These are phyloP conservation scores for Nycticebus coucang DNA, from an alignment of 2,113 vertebrate genomes.

Conservation along the genomic window DNA sequence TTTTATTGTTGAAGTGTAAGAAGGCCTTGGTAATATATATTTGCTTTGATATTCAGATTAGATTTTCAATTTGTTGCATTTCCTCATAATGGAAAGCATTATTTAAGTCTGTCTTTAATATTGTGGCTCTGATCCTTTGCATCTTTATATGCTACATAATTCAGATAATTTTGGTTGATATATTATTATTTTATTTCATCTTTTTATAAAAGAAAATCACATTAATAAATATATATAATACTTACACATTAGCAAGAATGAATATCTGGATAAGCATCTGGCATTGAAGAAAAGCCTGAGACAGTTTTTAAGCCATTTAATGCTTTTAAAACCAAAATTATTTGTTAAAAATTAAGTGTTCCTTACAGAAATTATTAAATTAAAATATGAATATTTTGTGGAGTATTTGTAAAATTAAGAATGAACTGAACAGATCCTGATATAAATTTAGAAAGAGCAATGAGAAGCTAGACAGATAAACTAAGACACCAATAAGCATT, in stretches of 20 bases:
- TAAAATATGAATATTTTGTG: not conserved
- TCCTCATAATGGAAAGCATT: slow-evolving; percentile 61
- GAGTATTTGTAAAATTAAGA: not conserved
- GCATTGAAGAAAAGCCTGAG: not conserved
- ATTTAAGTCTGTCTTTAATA: slow-evolving; percentile 71
- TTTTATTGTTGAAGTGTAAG: slow-evolving; percentile 51
- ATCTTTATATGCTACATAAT: slow-evolving; percentile 50
- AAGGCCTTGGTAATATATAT: slow-evolving; percentile 58
- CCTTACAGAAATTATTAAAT: not conserved
- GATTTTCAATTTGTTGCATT: slow-evolving; percentile 63
- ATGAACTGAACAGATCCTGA: not conserved
- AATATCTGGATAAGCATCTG: slow-evolving; percentile 18
- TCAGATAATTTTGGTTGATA: slow-evolving; percentile 68
- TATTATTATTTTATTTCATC: slow-evolving; percentile 65
- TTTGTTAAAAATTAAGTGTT: not conserved
- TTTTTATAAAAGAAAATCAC: slow-evolving; percentile 41
- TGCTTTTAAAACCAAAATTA: not conserved
- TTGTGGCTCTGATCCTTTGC: slow-evolving; percentile 33
- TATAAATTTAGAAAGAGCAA: slow-evolving; percentile 19
- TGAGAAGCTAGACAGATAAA: not conserved
- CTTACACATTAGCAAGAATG: slow-evolving; percentile 13
- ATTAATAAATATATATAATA: slow-evolving; percentile 52
- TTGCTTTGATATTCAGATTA: slow-evolving; percentile 76
- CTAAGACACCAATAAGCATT: not conserved
- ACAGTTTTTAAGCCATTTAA: not conserved